phyloP scores from a whole-genome alignment of 2,888 invertebrate genomes.

The Epistrophe eligans region DNA sequence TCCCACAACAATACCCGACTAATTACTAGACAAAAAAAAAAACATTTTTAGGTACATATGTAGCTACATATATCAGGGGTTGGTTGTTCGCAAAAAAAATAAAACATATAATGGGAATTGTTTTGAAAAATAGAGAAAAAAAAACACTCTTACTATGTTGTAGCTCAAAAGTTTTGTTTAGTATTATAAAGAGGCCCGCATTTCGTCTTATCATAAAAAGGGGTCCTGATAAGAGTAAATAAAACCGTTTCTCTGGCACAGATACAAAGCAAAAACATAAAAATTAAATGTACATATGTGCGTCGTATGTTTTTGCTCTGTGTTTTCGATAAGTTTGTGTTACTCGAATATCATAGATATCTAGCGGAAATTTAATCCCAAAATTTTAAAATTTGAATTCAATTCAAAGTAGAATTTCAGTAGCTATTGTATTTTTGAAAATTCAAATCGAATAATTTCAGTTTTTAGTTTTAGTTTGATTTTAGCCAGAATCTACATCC shows the following conservation, averaged over 20 bases:
- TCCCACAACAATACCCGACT: constrained; percentile 11
- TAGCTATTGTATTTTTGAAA: no score
- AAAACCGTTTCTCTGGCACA: constrained; percentile 40
- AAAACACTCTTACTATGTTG: background rate
- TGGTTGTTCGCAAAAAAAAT: background rate
- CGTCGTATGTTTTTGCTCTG: background rate
- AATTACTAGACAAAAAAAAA: constrained; percentile 6
- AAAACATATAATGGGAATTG: background rate
- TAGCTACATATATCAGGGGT: background rate
- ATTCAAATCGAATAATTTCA: no score
- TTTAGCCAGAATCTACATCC: no score
- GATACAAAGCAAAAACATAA: constrained; percentile 30
- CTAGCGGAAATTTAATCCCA: no score
- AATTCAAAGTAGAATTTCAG: no score
- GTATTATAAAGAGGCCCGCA: constrained; percentile 17
- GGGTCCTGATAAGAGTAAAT: constrained; percentile 46
- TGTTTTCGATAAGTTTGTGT: no score
- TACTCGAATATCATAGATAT: no score
- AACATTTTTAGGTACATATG: background rate
- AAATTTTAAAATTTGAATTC: no score
- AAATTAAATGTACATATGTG: background rate
- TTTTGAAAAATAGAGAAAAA: background rate
- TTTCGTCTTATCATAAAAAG: constrained; percentile 30
- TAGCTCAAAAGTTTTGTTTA: background rate
- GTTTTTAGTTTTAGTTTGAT: no score